Conservation (phyloP, 2,113 vertebrate species). For the Artemisiospiza belli region DNA sequence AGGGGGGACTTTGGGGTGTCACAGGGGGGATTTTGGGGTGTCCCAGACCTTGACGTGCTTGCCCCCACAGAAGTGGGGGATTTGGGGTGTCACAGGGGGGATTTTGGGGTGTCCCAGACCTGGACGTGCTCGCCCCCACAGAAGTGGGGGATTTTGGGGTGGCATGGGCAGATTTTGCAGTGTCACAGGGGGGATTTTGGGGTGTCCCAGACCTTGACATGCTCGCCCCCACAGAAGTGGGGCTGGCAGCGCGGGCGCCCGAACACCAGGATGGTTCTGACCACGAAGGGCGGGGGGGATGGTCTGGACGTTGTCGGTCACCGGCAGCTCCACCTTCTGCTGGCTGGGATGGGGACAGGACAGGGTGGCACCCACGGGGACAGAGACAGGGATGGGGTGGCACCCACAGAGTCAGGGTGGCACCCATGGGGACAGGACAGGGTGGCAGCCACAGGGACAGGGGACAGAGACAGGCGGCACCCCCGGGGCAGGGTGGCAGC, state of each 20-base stretch:
- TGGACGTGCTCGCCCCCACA: no score
- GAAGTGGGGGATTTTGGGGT: not conserved
- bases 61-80: conserved; percentile 27
- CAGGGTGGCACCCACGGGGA: not conserved
- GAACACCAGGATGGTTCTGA: conserved; percentile 89
- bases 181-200: no score
- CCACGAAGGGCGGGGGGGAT: conserved; percentile 88
- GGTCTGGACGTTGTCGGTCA: conserved; percentile 89
- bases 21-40: no score
- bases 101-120: no score
- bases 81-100: no score
- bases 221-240: conserved; percentile 83
- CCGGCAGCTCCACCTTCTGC: conserved; percentile 91
- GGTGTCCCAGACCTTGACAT: not conserved
- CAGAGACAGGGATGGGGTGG: not conserved
- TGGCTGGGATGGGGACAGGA: conserved; percentile 69
- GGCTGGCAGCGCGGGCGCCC: conserved; percentile 82
- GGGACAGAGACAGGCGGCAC: no score
- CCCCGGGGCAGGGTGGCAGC: no score
- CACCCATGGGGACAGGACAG: no score
- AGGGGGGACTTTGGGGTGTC: no score
- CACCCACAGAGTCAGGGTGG: not conserved
- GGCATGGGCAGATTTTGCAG: no score
- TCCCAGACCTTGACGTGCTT: conserved; percentile 66
- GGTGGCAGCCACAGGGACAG: not conserved